Base-by-base conservation (phyloP, 2,113 vertebrate species). In the Cathartes aura region DNA sequence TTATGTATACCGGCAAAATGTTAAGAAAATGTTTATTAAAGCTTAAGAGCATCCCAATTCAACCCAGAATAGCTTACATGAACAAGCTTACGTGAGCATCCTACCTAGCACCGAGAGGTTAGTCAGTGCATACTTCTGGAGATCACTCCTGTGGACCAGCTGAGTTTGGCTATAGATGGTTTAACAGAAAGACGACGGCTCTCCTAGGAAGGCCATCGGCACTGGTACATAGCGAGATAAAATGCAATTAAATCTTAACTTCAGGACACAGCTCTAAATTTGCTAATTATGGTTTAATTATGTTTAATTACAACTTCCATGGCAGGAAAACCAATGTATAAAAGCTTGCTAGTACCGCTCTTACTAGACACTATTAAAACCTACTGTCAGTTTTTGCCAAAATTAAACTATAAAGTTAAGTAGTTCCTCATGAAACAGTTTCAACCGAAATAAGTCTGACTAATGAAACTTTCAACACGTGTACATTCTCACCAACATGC, bases 361-460 rank as follows among this genome's bases (percentile, higher is more conserved):
- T 30, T 32, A 11, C 20, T 42, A 50, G 76, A 38, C 8, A 14
- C 6, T 24, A 19, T 53, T 64, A 89, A 50, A 84, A 29, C 32
- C 24, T 47, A 42, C 55, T 42, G 32, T 14, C 27, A 40, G 53
- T 40, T 90, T 80, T 66, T 40, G 42, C 22, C 34, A 63, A 58
- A 90, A 83, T 60, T 32, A 55, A 67, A 56, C 40, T 20, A 19
- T 18, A 52, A 86, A 67, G 95, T 34, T n/a, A 58, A 68, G 45
- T 15, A 29, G 72, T 72, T 95, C 74, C 87, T 95, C 52, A 72
- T 47, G 42, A 92, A 96, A 75, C 74, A 52, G 63, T 85, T 93
- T 87, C 27, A 64, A 43, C 36, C 5, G 3, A 94, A 74, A 6
- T 23, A 30, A 71, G 55, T 60, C 80, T 82, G 89, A 75, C 60